Conservation (phyloP, 2,113 vertebrate species). For the Myrmecophaga tridactyla region DNA sequence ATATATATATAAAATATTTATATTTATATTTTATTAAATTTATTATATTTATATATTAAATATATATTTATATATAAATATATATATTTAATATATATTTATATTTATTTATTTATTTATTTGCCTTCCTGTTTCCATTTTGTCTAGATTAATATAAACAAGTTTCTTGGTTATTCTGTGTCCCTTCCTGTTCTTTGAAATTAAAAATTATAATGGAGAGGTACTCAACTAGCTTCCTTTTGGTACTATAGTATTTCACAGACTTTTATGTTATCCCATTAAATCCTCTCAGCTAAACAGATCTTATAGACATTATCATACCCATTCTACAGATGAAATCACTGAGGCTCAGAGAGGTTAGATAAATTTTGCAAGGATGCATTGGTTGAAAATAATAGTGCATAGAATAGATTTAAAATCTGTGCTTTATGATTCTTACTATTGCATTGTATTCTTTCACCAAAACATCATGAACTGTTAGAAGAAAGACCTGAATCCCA, state of each 20-base stretch:
- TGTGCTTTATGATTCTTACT: neutral
- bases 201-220: neutral
- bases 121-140: neutral
- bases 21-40: too few species aligned
- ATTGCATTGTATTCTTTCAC: rapidly evolving
- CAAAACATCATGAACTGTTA: neutral
- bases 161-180: neutral
- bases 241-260: neutral
- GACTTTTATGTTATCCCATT: neutral
- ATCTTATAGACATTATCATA: neutral
- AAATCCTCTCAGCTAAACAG: neutral
- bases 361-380: neutral
- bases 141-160: neutral
- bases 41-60: too few species aligned
- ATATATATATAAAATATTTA: too few species aligned
- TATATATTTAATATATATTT: too few species aligned
- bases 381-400: neutral
- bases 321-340: neutral
- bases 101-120: neutral
- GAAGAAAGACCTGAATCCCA: neutral
- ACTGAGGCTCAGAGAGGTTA: neutral
- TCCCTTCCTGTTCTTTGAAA: neutral
- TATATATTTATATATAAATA: too few species aligned
- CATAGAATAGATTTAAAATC: neutral
- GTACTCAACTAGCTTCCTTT: too few species aligned